Conservation (phyloP, 2,888 invertebrate species). For the Epinotia nisella region DNA sequence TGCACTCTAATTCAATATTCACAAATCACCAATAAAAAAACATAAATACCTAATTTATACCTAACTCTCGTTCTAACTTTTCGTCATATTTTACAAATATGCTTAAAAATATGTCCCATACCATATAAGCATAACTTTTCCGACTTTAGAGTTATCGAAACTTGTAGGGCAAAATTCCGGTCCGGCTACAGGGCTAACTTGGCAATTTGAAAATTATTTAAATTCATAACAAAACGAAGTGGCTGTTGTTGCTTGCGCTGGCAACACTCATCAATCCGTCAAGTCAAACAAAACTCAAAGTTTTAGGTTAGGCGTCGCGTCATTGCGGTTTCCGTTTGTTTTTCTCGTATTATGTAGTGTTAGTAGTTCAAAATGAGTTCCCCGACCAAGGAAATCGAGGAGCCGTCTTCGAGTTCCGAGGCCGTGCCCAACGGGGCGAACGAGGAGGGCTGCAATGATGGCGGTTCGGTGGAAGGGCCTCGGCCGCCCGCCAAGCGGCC, state of each 20-base stretch:
- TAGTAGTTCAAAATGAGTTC: slow-evolving; percentile 73
- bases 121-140: too few species aligned
- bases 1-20: too few species aligned
- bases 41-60: too few species aligned
- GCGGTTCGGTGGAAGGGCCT: slow-evolving; percentile 53
- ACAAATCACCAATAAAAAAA: too few species aligned
- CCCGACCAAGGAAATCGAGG: slow-evolving; percentile 71
- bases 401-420: slow-evolving; percentile 66
- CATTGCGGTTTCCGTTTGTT: slow-evolving; percentile 73
- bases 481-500: slow-evolving; percentile 78
- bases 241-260: slow-evolving; percentile 25
- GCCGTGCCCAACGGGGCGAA: slow-evolving; percentile 56
- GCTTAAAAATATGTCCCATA: too few species aligned
- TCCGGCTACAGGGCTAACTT: too few species aligned
- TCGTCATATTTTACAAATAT: too few species aligned
- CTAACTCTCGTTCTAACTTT: too few species aligned
- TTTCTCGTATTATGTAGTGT: slow-evolving; percentile 79
- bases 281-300: slow-evolving; percentile 70
- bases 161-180: too few species aligned
- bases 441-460: slow-evolving; percentile 53
- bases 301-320: slow-evolving; percentile 80
- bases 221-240: neutral
- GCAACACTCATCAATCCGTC: slow-evolving; percentile 63
- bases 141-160: too few species aligned
- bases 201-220: neutral